Base-by-base conservation (phyloP, 2,113 vertebrate genomes). In the Petromus typicus region DNA sequence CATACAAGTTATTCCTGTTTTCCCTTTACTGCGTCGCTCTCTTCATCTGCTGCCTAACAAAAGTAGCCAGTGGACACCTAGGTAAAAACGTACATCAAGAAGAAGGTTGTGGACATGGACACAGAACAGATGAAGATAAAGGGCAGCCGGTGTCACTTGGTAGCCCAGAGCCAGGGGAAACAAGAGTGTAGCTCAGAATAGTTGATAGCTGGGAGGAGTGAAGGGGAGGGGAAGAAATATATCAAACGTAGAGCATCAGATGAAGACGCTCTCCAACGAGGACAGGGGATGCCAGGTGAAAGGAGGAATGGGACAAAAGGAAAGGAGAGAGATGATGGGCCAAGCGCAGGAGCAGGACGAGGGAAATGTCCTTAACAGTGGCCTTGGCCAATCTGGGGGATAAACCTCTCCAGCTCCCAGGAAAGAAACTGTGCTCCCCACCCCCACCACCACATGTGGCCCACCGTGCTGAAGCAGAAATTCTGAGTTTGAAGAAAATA, bases 231-330 rank as follows among this genome's bases (percentile, higher is more conserved):
- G 7, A 18, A 51, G 25, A 51, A 67, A 18, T 2, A 13, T 30
- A 43, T 45, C 43, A 45, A 61, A 61, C 7, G 20, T 23, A 64
- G 9, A n/a, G 20, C 13, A 25, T 12, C 67, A 37, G 73, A 43
- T 57, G 45, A 51, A 79, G 69, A 78, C 51, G 1, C 11, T 61
- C 25, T 22, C 63, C 23, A 45, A 7, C 45, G 4, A 27, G 40
- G 11, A 80, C 43, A 56, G 18, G 11, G 34, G 32, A 17, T 23
- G 17, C 34, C 3, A 67, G 25, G 7, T 27, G 51, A 51, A 30
- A 3, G 27, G 4, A 1, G 14, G 11, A 4, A 56, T 17, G 23
- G 8, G 1, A 27, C 0, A 25, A 7, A 11, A 18, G 2, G 25
- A 27, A 2, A 12, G 54, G n/a, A 1, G n/a, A 22, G 30, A 7